phyloP scores from a whole-genome alignment of 1,140 invertebrate genomes.

The Macrotrachela quadricornifera region DNA sequence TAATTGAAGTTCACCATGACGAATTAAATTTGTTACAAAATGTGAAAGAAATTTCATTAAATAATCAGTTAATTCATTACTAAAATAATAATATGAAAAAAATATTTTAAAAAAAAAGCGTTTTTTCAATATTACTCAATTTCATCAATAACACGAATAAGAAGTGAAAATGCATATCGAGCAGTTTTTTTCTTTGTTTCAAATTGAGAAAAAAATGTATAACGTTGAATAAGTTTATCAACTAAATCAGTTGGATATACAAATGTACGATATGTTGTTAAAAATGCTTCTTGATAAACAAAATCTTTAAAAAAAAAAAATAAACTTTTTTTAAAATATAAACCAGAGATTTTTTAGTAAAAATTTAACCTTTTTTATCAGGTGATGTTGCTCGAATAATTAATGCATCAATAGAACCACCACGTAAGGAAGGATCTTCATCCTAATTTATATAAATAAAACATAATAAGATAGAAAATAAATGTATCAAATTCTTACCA shows the following conservation, averaged over 20 bases:
- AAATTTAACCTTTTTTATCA: constrained; percentile 49
- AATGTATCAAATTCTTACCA: too few relatives aligned
- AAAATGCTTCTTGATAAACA: constrained; percentile 82
- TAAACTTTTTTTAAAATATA: neutral
- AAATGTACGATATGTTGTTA: constrained; percentile 86
- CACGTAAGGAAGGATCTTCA: constrained; percentile 38
- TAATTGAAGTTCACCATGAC: constrained; percentile 57
- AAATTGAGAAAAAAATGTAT: constrained; percentile 48
- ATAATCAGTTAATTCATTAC: constrained; percentile 52
- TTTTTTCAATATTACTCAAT: constrained; percentile 52
- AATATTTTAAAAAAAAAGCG: constrained; percentile 65
- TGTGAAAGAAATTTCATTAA: constrained; percentile 42
- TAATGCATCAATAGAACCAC: constrained; percentile 67
- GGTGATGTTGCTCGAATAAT: constrained; percentile 77
- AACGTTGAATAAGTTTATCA: constrained; percentile 60
- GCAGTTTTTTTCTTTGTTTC: constrained; percentile 42
- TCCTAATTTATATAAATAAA: too few relatives aligned
- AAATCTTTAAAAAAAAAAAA: constrained; percentile 48
- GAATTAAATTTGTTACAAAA: constrained; percentile 68
- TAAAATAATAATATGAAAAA: constrained; percentile 44
- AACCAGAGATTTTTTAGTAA: neutral
- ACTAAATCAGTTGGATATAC: constrained; percentile 65
- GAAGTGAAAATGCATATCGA: constrained; percentile 59
- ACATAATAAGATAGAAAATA: too few relatives aligned
- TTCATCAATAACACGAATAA: constrained; percentile 62